Evolutionary conservation across 2,113 vertebrate species (phyloP), one percentile per base, ranked within the genome.

Genomic region (Ammospiza nelsoni): DNA sequence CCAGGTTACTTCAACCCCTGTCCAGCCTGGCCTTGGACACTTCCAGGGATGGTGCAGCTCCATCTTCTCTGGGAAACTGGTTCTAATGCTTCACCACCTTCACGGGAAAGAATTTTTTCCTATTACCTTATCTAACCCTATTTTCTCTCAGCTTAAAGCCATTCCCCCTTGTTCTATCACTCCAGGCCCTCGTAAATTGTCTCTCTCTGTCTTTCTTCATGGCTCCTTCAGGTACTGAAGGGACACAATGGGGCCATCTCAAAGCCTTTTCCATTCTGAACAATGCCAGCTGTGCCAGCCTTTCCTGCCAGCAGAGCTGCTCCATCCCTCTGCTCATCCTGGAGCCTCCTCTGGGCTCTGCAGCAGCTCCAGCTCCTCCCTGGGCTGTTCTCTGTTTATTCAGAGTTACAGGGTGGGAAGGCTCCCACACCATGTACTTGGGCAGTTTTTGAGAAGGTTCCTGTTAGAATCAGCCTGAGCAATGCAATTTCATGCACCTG

Each of bases 241-340:
- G 39, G 55, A n/a, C 62, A 55, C 5, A 2, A 0, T 62, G 13
- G 35, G 24, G 0, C 48, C 41, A 62, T 1, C 25, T 12, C 41
- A 76, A 35, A 83, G n/a, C n/a, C 9, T 29, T 35, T 5, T 48
- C 19, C n/a, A 41, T 2, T 3, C 46, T 68, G 48, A 61, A 13
- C 28, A 46, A 76, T 55, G 0, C n/a, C 48, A 68, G 21, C 41
- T 62, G 2, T 69, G 7, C 2, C 71, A 89, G 79, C 71, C 78
- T 83, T 83, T 76, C 24, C 55, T 83, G 3, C 39, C 54, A 61
- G 87, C 61, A 82, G 23, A 82, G 77, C 77, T 83, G 71, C 63
- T 83, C 39, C 78, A 76, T 1, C 54, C 62, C 62, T 62, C 20
- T 41, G 46, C 20, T 18, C 62, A n/a, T 83, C 46, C 39, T 82